These are phyloP conservation scores for Leptopterna dolabrata DNA, from an alignment of 2,888 invertebrate genomes.

Conservation along the genomic window DNA sequence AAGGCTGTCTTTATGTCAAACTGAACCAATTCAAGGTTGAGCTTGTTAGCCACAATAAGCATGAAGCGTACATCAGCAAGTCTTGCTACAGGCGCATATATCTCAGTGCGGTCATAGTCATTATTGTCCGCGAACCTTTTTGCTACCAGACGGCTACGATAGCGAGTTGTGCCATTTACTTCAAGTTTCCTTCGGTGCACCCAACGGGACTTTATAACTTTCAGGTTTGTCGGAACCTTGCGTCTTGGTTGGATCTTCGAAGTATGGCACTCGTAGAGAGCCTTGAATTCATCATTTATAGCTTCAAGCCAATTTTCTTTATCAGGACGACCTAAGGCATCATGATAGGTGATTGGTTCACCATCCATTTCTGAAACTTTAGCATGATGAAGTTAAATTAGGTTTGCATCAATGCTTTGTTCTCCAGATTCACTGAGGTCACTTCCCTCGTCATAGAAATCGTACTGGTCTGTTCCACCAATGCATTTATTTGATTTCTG, in stretches of 20 bases:
- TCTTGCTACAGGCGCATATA: background rate
- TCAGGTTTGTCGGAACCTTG: background rate
- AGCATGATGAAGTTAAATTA: no score
- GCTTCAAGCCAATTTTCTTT: background rate
- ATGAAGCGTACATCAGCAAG: background rate
- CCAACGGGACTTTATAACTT: background rate
- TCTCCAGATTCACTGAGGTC: no score
- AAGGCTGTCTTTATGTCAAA: conserved; percentile 17
- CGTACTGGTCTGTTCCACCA: no score
- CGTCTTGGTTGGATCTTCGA: background rate
- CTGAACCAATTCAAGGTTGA: background rate
- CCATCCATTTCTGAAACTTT: background rate
- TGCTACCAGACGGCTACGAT: background rate
- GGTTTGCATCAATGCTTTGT: no score
- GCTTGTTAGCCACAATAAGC: background rate
- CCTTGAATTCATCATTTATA: background rate
- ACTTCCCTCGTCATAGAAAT: no score
- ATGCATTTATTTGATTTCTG: no score
- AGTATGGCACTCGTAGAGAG: background rate
- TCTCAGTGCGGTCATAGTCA: background rate
- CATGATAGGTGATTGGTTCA: background rate
- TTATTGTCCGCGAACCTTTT: background rate
- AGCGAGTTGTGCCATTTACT: background rate
- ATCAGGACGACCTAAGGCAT: background rate
- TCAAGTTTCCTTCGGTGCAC: background rate